Base-by-base conservation (phyloP, 2,797 vertebrate genomes). In the Halcyon smyrnensis region DNA sequence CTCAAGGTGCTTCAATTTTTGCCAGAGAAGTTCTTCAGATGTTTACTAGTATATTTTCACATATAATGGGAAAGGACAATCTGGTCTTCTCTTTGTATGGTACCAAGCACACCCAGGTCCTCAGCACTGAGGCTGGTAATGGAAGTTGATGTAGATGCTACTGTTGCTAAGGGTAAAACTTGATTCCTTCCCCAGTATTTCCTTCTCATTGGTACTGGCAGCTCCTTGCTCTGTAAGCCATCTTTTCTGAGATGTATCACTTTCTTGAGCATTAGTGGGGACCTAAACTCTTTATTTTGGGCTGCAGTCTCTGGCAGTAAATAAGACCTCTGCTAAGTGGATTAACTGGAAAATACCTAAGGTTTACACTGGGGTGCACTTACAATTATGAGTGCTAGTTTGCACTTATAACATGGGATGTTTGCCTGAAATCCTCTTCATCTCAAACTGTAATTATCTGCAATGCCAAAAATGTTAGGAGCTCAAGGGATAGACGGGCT, bases 381-480 rank as follows among this genome's bases (percentile, higher is more conserved):
- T 84, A 71, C 1, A 27, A 17, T 48, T 91, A 30, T 0, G 3
- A 67, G 56, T 85, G 46, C 71, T 69, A n/a, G 20, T 83, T 63
- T 77, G 68, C 70, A 53, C 71, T 77, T 51, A 6, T 19, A 87
- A 74, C 41, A 34, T 8, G 46, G 23, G 62, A 43, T 81, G 28
- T 60, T 60, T 77, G 54, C 69, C 48, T 9, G 0, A 91, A 93
- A 71, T 85, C 53, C 30, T 91, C 89, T 62, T 85, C 85, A 68
- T 90, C 85, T 46, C 90, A 57, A 46, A 30, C 48, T 83, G 63
- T 76, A 83, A 89, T 91, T 87, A 83, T 32, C 48, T 71, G 68
- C 79, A 82, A 6, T 81, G 41, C 85, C 82, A 91, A 89, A 89
- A 93, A 80, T 57, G 36, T 78, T 57, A 59, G 91, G 48, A 23